Base-by-base conservation (phyloP, 2,113 vertebrate species). In the Thalassarche chlororhynchos region DNA sequence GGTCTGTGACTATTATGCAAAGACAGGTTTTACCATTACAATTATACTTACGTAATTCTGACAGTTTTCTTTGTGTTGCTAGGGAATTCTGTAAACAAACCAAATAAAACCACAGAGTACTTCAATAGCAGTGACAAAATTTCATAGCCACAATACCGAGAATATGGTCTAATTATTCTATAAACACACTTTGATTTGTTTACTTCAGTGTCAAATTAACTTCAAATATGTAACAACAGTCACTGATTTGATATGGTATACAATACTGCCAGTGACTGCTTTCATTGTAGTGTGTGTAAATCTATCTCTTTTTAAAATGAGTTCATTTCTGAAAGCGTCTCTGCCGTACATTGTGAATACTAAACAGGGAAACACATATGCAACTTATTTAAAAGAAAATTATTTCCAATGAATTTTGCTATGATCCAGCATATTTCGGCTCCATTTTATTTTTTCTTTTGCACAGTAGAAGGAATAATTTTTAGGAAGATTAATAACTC, bases 121-220 rank as follows among this genome's bases (percentile, higher is more conserved):
- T 97, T 97, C 97, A 97, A 98, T 95, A 91, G 97, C 96, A 94
- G 98, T 98, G 96, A 98, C 98, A 98, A 98, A 98, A 97, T 92
- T 97, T 98, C 82, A 69, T 94, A 97, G 91, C 97, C 97, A 97
- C 97, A 96, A 97, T 97, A 89, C 83, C 88, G 95, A 96, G 95
- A 98, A 98, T 98, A 96, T 91, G 85, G 97, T 94, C 98, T 98
- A 98, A 98, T 98, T 98, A 98, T 98, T 98, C 97, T 97, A 97
- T 98, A 99, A 98, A 98, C 98, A 98, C 90, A 96, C 96, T 98
- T 97, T 98, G 98, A 98, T 98, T 98, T 98, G 98, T 98, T 98
- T 98, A 98, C 97, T 96, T 97, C 98, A 97, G 96, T 81, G 97
- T 98, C 98, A 98, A 98, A 98, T 98, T 98, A 98, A 97, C 98